A percentile compares a stretch with the other conserved stretches of the same genome.
phyloP scores from a whole-genome alignment of 2,113 vertebrate species.

The Caloenas nicobarica region DNA sequence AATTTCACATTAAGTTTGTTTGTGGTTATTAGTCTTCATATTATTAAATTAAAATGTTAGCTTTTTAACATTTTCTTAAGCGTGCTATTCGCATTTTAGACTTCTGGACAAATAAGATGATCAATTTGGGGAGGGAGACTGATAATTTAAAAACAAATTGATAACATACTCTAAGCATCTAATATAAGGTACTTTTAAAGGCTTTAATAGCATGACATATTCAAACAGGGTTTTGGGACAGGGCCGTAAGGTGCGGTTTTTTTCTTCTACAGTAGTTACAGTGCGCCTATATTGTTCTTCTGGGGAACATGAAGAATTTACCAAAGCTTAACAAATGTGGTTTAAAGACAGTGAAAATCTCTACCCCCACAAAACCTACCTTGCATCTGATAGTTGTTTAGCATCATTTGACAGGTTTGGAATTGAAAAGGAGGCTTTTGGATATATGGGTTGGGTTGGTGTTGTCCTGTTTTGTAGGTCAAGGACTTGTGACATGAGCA shows the following conservation, averaged over 20 bases:
- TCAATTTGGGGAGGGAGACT: not conserved
- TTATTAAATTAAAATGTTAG: not conserved
- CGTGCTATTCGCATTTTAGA: not conserved
- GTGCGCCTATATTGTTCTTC: not conserved
- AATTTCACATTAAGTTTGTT: not conserved
- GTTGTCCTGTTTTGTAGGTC: not conserved
- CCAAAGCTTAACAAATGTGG: not conserved
- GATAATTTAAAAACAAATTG: not conserved
- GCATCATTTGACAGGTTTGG: not conserved
- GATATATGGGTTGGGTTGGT: not conserved
- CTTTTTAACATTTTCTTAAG: not conserved
- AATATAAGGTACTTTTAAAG: not conserved
- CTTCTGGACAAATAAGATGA: not conserved
- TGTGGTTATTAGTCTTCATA: not conserved
- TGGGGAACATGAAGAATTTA: not conserved
- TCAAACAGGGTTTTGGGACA: not conserved
- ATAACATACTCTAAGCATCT: not conserved
- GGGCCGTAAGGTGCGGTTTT: not conserved
- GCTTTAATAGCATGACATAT: not conserved
- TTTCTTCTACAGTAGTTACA: fast-evolving
- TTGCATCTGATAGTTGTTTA: not conserved
- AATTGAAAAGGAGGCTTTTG: not conserved
- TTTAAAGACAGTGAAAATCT: not conserved
- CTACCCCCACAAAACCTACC: not conserved
- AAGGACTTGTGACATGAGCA: not conserved